phyloP scores from a whole-genome alignment of 2,888 invertebrate genomes.

The Byasa hedistus region DNA sequence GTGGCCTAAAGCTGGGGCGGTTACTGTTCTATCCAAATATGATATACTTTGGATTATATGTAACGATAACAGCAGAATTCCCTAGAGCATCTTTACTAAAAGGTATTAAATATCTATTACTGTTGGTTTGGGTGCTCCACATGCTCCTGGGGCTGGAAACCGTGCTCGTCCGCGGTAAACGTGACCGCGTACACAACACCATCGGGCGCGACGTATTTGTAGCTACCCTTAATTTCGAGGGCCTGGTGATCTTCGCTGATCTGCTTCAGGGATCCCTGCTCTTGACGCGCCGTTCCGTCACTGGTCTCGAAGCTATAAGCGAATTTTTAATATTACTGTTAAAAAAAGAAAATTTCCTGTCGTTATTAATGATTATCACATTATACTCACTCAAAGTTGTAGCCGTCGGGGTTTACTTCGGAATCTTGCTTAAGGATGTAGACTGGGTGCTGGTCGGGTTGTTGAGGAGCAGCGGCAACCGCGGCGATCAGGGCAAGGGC shows the following conservation, averaged over 20 bases:
- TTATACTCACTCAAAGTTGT: slow-evolving; percentile 63
- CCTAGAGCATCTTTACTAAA: slow-evolving; percentile 9
- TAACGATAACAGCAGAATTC: not conserved
- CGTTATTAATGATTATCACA: not conserved
- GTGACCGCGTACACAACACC: slow-evolving; percentile 76
- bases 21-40: not conserved
- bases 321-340: not conserved
- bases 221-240: slow-evolving; percentile 74
- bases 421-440: slow-evolving; percentile 63
- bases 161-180: slow-evolving; percentile 80
- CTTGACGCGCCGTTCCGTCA: slow-evolving; percentile 75
- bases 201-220: slow-evolving; percentile 76
- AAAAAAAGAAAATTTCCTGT: no score
- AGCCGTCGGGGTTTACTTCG: slow-evolving; percentile 58
- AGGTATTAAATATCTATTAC: slow-evolving; percentile 21
- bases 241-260: slow-evolving; percentile 72
- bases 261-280: slow-evolving; percentile 76
- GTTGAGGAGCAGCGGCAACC: slow-evolving; percentile 54
- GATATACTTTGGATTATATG: not conserved
- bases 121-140: slow-evolving; percentile 53
- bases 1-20: not conserved
- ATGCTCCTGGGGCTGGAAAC: slow-evolving; percentile 76
- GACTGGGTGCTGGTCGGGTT: slow-evolving; percentile 45
- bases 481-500: slow-evolving; percentile 55
- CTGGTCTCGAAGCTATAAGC: slow-evolving; percentile 69